Base-by-base conservation (phyloP, 2,888 invertebrate species). In the Ecdyonurus torrentis region DNA sequence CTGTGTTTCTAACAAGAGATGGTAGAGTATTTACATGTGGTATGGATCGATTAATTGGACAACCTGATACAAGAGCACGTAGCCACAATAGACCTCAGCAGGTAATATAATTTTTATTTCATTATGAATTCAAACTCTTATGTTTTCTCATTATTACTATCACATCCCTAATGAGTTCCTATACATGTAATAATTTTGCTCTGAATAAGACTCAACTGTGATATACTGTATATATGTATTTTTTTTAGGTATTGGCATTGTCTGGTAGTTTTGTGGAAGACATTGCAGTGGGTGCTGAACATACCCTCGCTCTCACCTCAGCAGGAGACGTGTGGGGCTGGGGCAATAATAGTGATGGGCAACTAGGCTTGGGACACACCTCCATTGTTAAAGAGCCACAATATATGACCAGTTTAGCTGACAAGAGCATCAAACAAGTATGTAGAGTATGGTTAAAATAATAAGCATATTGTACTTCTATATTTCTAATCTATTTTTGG, bases 301-400 rank as follows among this genome's bases (percentile, higher is more conserved):
- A 83, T 70, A 79, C 79, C 1, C 70, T 84, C 18, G 81, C 79
- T 23, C 72, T 83, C 25, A 79, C 80, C 2, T 71, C 74, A n/a
- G 75, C 76, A 63, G 81, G 81, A 3, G 79, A 81, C 69, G 80
- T 83, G 1, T 80, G 78, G 70, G 81, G 78, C 0, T 83, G 83
- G 83, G 83, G 83, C n/a, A 78, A 78, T 72, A 83, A 83, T 71
- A 76, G 77, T 52, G 83, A 83, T 69, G 81, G 81, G 2, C 83
- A 83, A 69, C 73, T 83, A 2, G 83, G 83, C 1, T 70, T 83
- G 1, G 79, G 81, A 0, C 80, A 81, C 68, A 78, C 79, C 1
- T 73, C 78, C n/a, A 72, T 79, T 22, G 77, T 81, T 0, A 73
- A 79, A 65, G 81, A 82, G 67, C 83, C 83, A 1, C 77, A 79